These are phyloP conservation scores for Crotalus tigris DNA, from an alignment of 2,113 vertebrate genomes.

Conservation along the genomic window DNA sequence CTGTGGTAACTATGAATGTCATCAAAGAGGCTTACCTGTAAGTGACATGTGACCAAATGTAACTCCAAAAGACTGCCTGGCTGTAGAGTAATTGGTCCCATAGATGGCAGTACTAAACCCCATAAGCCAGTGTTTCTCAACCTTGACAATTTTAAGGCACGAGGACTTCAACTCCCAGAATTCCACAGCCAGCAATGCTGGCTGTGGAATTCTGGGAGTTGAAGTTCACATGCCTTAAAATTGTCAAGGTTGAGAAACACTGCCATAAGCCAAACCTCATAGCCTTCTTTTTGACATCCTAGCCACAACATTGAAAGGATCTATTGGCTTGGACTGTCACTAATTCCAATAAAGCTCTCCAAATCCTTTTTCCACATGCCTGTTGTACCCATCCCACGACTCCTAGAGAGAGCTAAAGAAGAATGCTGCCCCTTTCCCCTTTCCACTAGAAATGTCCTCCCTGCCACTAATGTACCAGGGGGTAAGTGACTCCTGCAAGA, in stretches of 20 bases:
- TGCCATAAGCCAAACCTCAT: not conserved
- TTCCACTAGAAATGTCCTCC: not conserved
- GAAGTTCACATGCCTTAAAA: too few species aligned
- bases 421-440: not conserved
- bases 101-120: not conserved
- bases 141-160: too few species aligned
- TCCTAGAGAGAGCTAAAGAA: not conserved
- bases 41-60: not conserved
- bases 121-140: not conserved
- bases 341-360: not conserved
- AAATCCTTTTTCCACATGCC: not conserved
- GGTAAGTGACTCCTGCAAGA: not conserved
- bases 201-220: too few species aligned
- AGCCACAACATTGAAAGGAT: not conserved
- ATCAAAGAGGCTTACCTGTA: not conserved
- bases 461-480: not conserved
- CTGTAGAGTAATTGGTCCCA: not conserved
- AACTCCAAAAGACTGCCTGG: too few species aligned
- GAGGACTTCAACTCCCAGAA: too few species aligned
- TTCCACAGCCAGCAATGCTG: too few species aligned
- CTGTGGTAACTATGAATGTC: not conserved
- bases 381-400: not conserved
- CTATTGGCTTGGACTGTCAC: not conserved
- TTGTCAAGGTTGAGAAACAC: too few species aligned
- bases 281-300: not conserved